Base-by-base conservation (phyloP, 1,140 invertebrate species). In the Ephestia elutella region DNA sequence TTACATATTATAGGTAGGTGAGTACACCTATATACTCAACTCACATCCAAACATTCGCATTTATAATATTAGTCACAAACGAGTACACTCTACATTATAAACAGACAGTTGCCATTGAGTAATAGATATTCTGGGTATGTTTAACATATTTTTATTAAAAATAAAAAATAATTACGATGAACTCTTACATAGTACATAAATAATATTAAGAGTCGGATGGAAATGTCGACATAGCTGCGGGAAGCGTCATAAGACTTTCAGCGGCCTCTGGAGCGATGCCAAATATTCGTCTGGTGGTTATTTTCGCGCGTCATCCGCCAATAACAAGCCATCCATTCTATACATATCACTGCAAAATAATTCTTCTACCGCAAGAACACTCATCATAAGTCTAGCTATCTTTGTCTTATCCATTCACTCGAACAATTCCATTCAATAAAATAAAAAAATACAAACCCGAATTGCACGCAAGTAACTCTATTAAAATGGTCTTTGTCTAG, bases 401-500 rank as follows among this genome's bases (percentile, higher is more conserved):
- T 59, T 57, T 68, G 57, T 62, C 67, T 67, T 69, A 62, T 54
- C 60, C 65, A 51, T 62, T 65, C 53, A 62, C 54, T 66, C 66
- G 15, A 25, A 63, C 51, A 59, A 61, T 57, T 64, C 60, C 53
- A 67, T 75, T 79, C 69, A 61, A 64, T 66, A 71, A 70, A 61
- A 71, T 75, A 74, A 72, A 75, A 77, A 72, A 79, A 75, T 62
- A 75, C 66, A 58, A 77, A 80, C 80, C 76, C 76, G 74, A 80
- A 81, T 77, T 78, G 74, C 79, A 78, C 77, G 75, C 78, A 81
- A 83, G 78, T 83, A 81, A 86, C 78, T 83, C 79, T 85, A 87
- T 86, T 85, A 87, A 86, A 83, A 82, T 75, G 59, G 75, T 67
- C 72, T 81, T 84, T 82, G 82, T 84, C 85, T 87, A 87, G 82